These are phyloP conservation scores for Eulithis prunata DNA, from an alignment of 2,888 invertebrate species.

Conservation along the genomic window DNA sequence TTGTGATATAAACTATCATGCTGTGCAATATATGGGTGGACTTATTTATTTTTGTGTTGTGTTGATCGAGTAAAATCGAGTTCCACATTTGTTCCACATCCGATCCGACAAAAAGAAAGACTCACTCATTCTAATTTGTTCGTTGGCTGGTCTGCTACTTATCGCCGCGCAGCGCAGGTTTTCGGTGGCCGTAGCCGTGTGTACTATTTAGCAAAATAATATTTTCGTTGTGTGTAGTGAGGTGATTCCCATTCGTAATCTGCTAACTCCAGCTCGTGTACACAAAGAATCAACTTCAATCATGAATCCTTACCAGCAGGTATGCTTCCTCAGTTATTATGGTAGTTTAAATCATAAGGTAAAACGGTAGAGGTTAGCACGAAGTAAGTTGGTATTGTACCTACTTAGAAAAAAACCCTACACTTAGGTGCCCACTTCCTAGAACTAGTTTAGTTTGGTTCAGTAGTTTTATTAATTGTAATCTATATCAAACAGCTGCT, in stretches of 20 bases:
- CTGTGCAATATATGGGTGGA: too few species aligned
- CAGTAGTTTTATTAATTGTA: not conserved
- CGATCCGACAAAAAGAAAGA: too few species aligned
- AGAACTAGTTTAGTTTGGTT: not conserved
- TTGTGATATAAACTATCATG: too few species aligned
- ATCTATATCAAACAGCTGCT: conserved; percentile 2
- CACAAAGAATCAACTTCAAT: conserved; percentile 11
- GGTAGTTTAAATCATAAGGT: not conserved
- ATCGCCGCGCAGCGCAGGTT: too few species aligned
- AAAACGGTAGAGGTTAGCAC: conserved; percentile 6
- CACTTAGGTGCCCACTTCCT: not conserved
- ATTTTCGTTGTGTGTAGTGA: not conserved
- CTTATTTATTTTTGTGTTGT: too few species aligned
- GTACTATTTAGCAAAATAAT: not conserved
- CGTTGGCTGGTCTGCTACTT: too few species aligned
- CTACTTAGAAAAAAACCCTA: not conserved
- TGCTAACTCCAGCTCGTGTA: conserved; percentile 13
- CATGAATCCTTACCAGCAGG: conserved; percentile 48
- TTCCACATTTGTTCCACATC: too few species aligned
- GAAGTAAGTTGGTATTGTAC: not conserved
- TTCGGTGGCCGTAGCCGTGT: not conserved
- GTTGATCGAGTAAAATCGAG: too few species aligned
- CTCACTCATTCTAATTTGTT: too few species aligned
- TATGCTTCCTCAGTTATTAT: conserved; percentile 40
- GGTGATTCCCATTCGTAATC: not conserved